phyloP scores from a whole-genome alignment of 1,140 invertebrate species.

The Caenorhabditis remanei region DNA sequence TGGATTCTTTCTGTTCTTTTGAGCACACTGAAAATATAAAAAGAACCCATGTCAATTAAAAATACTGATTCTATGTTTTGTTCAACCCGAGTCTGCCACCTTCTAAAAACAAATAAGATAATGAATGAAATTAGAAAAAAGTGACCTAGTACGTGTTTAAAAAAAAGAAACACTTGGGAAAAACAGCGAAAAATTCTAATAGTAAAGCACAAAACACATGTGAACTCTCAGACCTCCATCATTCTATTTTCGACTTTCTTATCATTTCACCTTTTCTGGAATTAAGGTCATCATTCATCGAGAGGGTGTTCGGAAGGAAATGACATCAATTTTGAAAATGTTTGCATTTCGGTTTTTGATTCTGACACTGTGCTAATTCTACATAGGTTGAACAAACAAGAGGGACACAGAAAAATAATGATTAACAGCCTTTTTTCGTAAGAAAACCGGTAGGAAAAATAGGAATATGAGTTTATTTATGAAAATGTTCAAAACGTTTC shows the following conservation, averaged over 20 bases:
- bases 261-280: background rate
- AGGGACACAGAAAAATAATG: background rate
- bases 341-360: slow-evolving; percentile 46
- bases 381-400: background rate
- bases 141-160: background rate
- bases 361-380: slow-evolving; percentile 5
- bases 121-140: background rate
- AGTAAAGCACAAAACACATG: background rate
- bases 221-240: background rate
- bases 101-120: background rate
- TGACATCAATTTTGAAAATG: slow-evolving; percentile 20
- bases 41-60: too few species aligned
- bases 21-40: background rate
- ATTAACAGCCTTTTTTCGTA: background rate
- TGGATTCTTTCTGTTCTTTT: background rate
- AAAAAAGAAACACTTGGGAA: background rate
- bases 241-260: background rate
- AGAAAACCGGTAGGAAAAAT: too few species aligned
- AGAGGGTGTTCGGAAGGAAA: slow-evolving; percentile 23
- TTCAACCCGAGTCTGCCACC: too few species aligned
- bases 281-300: slow-evolving; percentile 26
- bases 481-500: too few species aligned
- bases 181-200: too few species aligned
- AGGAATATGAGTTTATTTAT: too few species aligned
- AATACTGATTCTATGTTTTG: too few species aligned